phyloP scores from a whole-genome alignment of 2,888 invertebrate genomes.

The Drosophila borealis region DNA sequence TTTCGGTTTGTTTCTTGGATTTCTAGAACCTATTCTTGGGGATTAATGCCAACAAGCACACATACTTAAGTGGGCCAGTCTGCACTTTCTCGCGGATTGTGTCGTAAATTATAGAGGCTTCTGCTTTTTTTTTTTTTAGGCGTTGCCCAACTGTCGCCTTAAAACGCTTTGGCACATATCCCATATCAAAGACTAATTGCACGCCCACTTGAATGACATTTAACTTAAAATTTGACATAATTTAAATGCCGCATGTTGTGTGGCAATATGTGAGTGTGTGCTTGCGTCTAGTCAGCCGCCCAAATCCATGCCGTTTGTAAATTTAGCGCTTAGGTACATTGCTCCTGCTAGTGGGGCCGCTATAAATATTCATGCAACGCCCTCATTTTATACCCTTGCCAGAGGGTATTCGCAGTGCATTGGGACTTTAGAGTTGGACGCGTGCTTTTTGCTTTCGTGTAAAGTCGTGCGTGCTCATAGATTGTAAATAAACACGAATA shows the following conservation, averaged over 20 bases:
- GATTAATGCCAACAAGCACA: slow-evolving; percentile 13
- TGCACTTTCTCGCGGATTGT: slow-evolving; percentile 6
- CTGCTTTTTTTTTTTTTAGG: slow-evolving; percentile 1
- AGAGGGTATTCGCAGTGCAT: neutral
- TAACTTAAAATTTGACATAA: slow-evolving; percentile 73
- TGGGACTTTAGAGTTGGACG: no score
- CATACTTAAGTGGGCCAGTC: slow-evolving; percentile 7
- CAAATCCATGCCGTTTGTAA: slow-evolving; percentile 34
- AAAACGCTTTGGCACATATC: slow-evolving; percentile 48
- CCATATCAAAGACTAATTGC: slow-evolving; percentile 68
- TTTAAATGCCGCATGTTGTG: slow-evolving; percentile 46
- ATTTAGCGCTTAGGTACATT: slow-evolving; percentile 38
- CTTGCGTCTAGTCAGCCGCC: neutral
- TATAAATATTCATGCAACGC: slow-evolving; percentile 59
- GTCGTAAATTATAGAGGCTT: slow-evolving; percentile 29
- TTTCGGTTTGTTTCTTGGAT: neutral
- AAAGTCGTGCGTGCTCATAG: no score
- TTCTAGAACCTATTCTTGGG: slow-evolving; percentile 11
- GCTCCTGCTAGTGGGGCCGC: slow-evolving; percentile 56
- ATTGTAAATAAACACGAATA: no score
- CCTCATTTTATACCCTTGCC: slow-evolving; percentile 52
- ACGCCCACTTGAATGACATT: slow-evolving; percentile 70
- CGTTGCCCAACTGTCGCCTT: slow-evolving; percentile 18
- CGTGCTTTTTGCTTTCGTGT: no score
- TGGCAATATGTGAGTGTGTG: neutral